Evolutionary conservation across 2,113 vertebrate species (phyloP).

Genomic region (Upupa epops): DNA sequence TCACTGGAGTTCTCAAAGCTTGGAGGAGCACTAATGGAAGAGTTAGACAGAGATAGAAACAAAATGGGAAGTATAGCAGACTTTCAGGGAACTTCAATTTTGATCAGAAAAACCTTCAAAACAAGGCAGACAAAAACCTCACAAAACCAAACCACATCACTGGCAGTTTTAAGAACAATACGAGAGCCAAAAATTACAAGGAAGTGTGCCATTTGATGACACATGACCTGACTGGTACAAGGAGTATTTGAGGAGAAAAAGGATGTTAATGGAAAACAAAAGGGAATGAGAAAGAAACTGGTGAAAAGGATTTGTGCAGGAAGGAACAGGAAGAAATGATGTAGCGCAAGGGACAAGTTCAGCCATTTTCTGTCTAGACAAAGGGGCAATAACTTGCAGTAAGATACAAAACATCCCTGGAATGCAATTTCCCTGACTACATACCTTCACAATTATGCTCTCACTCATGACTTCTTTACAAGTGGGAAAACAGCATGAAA

Average conservation of each 20-base stretch:
- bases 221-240: background rate
- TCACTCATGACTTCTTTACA: constrained; percentile 11
- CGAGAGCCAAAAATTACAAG: accelerated
- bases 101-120: background rate
- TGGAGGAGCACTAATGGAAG: background rate
- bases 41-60: background rate
- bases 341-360: background rate
- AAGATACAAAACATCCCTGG: background rate
- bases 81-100: background rate
- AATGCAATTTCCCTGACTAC: background rate
- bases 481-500: constrained; percentile 1
- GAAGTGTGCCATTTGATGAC: background rate
- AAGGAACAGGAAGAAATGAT: background rate
- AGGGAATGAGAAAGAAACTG: background rate
- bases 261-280: background rate
- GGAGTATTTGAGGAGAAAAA: background rate
- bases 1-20: background rate
- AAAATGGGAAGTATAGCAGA: background rate
- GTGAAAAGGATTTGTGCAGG: background rate
- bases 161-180: background rate
- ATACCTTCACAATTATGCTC: constrained; percentile 7
- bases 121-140: background rate
- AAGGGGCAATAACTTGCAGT: background rate
- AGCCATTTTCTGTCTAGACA: constrained; percentile 7
- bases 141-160: background rate